Evolutionary conservation across 2,888 invertebrate species (phyloP).

Genomic region (Monoplex corrugatus): DNA sequence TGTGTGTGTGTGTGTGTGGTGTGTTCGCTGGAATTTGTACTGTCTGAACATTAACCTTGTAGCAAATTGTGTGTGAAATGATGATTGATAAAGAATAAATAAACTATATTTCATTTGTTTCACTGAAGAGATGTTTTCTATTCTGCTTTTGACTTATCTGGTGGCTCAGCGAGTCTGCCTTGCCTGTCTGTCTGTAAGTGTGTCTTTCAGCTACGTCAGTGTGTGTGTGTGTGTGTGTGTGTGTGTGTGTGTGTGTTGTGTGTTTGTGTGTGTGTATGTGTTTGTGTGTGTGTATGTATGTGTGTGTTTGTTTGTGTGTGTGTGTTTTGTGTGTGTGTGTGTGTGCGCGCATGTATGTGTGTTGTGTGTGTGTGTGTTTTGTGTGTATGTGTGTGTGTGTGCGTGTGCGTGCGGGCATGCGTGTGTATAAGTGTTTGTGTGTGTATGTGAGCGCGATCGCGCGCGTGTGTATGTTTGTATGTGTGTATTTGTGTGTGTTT

Average conservation of each 20-base stretch:
- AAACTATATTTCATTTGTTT: no score
- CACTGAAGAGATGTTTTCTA: no score
- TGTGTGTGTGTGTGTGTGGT: no score
- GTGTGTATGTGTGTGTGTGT: no score
- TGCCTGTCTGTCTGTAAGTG: neutral
- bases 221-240: conserved; percentile 11
- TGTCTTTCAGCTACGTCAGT: neutral
- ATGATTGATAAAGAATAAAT: no score
- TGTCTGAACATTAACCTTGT: no score
- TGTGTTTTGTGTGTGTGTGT: neutral
- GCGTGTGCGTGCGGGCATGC: neutral
- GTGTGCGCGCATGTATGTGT: neutral
- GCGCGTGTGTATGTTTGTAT: neutral
- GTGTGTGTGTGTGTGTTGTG: conserved; percentile 28
- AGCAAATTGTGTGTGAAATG: no score
- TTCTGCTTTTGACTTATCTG: no score
- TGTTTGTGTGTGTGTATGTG: conserved; percentile 2
- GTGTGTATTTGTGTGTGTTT: neutral
- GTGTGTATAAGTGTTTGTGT: no score
- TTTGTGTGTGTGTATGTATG: neutral
- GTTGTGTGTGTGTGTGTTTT: no score
- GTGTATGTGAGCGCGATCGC: neutral
- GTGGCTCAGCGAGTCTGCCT: no score
- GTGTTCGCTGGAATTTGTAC: no score
- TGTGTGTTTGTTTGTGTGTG: neutral